These are phyloP conservation scores for Sardina pilchardus DNA, from an alignment of 2,113 vertebrate genomes.

Conservation along the genomic window DNA sequence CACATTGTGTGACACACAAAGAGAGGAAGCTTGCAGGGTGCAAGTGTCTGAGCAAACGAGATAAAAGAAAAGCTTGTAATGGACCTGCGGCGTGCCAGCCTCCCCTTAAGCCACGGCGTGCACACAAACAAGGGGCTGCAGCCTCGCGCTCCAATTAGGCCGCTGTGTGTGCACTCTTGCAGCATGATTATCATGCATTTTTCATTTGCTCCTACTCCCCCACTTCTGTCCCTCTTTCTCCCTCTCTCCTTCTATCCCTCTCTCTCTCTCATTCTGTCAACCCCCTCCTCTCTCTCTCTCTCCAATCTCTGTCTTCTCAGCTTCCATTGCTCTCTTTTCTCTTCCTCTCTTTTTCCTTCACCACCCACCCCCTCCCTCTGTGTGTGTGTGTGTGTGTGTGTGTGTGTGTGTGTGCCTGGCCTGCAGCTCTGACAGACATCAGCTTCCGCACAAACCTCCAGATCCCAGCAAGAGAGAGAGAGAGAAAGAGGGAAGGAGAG, in stretches of 20 bases:
- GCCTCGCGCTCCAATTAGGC: constrained; percentile 51
- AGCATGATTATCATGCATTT: constrained; percentile 69
- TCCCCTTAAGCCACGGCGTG: constrained; percentile 40
- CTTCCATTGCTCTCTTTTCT: background rate
- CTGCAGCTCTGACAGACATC: constrained; percentile 58
- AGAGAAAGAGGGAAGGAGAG: background rate
- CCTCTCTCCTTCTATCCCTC: constrained; percentile 32
- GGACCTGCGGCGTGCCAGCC: constrained; percentile 15
- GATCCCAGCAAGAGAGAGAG: background rate
- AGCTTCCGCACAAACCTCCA: constrained; percentile 39
- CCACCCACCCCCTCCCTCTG: background rate
- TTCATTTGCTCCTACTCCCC: constrained; percentile 53
- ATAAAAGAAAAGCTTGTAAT: constrained; percentile 55
- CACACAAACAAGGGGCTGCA: constrained; percentile 45
- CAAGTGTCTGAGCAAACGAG: constrained; percentile 44
- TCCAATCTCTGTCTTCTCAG: constrained; percentile 45
- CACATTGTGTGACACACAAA: constrained; percentile 1
- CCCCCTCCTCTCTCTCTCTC: background rate
- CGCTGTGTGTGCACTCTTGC: constrained; percentile 59
- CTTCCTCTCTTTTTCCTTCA: background rate
- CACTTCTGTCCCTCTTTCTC: background rate
- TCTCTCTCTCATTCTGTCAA: background rate
- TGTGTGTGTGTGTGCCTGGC: constrained; percentile 46
- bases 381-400: background rate
- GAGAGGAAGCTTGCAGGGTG: constrained; percentile 35